Evolutionary conservation across 2,888 invertebrate species (phyloP), one percentile per base, ranked within the genome.

Genomic region (Spisula solida): DNA sequence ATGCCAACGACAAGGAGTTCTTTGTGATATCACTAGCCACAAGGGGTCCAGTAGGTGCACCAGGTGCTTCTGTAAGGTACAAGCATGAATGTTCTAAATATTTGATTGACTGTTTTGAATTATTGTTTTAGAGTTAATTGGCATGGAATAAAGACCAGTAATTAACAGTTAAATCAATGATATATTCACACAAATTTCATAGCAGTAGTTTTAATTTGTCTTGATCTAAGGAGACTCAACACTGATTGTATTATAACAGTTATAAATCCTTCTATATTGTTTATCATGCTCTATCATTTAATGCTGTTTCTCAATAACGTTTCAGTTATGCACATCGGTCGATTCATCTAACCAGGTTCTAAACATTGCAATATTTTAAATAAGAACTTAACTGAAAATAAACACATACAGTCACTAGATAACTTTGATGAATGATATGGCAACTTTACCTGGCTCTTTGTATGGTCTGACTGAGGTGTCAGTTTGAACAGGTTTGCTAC

Each of bases 391-490:
- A 12, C 12, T 47, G 12, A n/a, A n/a, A 47, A 47, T 47, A 47
- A 47, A 47, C n/a, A n/a, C n/a, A 47, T 51, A 16, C 4, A 51
- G 51, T 51, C 51, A 51, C 12, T 16, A 51, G 51, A 5, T 51
- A 10, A 12, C 51, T 10, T 10, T 51, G 14, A 51, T 51, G 4
- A 51, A 5, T 51, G 12, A 51, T 51, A 51, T 10, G 16, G 16
- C 12, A 10, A 51, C 51, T 84, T 55, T 82, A 96, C 96, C 96
- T 85, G 93, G 93, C 55, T 96, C 95, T 92, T 94, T 94, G 81
- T 88, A 93, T 47, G 96, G 96, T 75, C 89, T 94, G 12, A 96
- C 93, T 18, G 96, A 93, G 85, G 93, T 90, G 98, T 98, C 98
- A 34, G 93, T 85, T 29, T 93, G 93, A 6, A 93, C 92, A 12